phyloP scores from a whole-genome alignment of 2,113 vertebrate species.

The Mesoclemmys tuberculata region DNA sequence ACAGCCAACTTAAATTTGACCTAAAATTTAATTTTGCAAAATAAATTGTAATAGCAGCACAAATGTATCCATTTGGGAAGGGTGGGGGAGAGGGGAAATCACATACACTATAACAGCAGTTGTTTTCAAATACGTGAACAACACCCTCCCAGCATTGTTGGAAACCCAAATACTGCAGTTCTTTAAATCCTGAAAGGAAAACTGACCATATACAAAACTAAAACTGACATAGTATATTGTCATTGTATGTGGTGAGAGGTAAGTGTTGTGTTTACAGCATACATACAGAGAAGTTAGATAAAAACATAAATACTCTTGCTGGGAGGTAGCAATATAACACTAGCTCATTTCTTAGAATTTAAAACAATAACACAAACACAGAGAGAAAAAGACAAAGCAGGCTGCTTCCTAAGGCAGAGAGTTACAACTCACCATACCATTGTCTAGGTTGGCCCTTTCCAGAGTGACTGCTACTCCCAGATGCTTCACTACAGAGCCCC shows the following conservation, averaged over 20 bases:
- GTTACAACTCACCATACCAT: neutral
- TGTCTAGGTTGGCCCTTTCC: neutral
- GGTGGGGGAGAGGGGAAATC: too few relatives aligned
- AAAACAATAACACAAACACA: neutral
- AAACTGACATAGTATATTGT: constrained; percentile 26
- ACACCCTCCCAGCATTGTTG: neutral
- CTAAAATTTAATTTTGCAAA: neutral
- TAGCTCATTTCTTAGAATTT: neutral
- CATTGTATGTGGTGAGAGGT: neutral
- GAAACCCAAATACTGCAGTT: constrained; percentile 19
- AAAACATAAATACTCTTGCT: neutral
- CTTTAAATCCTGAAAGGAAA: constrained; percentile 8
- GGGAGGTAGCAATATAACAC: neutral
- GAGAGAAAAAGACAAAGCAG: neutral
- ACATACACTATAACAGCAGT: neutral
- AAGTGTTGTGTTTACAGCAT: neutral
- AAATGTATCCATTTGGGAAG: neutral
- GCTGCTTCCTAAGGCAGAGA: neutral
- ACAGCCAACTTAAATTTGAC: neutral
- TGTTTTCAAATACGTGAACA: neutral
- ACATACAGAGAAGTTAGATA: neutral
- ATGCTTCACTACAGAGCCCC: neutral
- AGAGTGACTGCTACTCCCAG: neutral
- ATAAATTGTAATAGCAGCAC: neutral
- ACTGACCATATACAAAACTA: neutral